A percentile compares a stretch with the other conserved stretches of the same genome.
Evolutionary conservation across 2,888 invertebrate genomes (phyloP).

Genomic region (Ophonus ardosiacus): DNA sequence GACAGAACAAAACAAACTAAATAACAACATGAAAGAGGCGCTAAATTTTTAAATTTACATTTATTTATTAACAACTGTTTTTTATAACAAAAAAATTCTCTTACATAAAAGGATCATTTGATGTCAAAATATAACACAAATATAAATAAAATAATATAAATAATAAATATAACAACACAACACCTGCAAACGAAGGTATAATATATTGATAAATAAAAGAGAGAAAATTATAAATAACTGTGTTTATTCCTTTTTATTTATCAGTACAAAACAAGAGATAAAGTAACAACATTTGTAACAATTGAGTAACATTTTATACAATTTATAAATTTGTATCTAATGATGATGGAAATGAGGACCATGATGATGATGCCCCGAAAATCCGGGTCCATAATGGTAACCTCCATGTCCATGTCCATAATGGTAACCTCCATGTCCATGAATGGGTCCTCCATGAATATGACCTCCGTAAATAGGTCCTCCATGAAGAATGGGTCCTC

Average conservation of each 20-base stretch:
- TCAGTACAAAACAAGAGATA: not conserved
- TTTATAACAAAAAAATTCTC: too few species aligned
- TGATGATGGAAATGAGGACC: conserved; percentile 16
- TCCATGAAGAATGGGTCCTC: too few species aligned
- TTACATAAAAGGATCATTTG: too few species aligned
- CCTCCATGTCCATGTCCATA: not conserved
- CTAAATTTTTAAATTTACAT: too few species aligned
- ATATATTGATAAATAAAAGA: not conserved
- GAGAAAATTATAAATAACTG: not conserved
- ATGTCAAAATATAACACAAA: too few species aligned
- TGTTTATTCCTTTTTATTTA: not conserved
- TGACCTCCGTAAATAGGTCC: not conserved
- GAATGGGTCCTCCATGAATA: not conserved
- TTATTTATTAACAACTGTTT: too few species aligned
- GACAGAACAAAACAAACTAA: too few species aligned
- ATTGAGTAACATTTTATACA: not conserved
- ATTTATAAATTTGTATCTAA: not conserved
- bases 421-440: not conserved
- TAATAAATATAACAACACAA: too few species aligned
- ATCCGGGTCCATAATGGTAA: not conserved
- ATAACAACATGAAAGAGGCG: too few species aligned
- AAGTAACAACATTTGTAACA: conserved; percentile 1
- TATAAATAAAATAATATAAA: too few species aligned
- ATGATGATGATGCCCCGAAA: not conserved
- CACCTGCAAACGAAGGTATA: too few species aligned